A percentile compares a stretch with the other conserved stretches of the same genome.
Conservation (phyloP, 2,888 invertebrate genomes). For the Lithophane semibrunnea region DNA sequence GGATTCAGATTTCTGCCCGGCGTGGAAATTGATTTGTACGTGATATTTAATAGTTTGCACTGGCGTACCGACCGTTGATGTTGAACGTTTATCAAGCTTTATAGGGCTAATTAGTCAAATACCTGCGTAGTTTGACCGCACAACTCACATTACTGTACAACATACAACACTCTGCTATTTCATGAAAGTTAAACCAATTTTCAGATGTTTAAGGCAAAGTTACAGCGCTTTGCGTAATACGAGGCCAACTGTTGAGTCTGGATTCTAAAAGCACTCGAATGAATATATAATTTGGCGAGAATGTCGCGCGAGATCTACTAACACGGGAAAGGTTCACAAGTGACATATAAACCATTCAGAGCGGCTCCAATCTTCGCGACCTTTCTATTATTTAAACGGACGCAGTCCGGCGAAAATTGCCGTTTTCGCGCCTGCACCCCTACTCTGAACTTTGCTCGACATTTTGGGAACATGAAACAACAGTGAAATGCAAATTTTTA, state of each 20-base stretch:
- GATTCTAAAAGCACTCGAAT: slow-evolving; percentile 79
- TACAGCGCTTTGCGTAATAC: slow-evolving; percentile 62
- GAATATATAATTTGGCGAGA: slow-evolving; percentile 86
- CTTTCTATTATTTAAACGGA: slow-evolving; percentile 89
- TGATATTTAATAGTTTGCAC: slow-evolving; percentile 86
- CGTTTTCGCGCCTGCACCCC: slow-evolving; percentile 75
- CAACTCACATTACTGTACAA: slow-evolving; percentile 8
- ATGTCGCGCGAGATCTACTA: slow-evolving; percentile 84
- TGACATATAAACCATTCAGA: slow-evolving; percentile 89
- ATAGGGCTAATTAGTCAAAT: slow-evolving; percentile 59
- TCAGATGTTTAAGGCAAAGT: slow-evolving; percentile 37
- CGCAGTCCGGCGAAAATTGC: slow-evolving; percentile 85
- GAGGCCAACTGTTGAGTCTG: slow-evolving; percentile 77
- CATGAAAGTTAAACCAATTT: slow-evolving; percentile 22
- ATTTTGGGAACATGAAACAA: slow-evolving; percentile 16
- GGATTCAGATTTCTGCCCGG: slow-evolving; percentile 89
- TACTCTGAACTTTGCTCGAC: slow-evolving; percentile 69
- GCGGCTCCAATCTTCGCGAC: slow-evolving; percentile 88
- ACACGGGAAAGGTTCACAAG: slow-evolving; percentile 86
- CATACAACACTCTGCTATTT: slow-evolving; percentile 18
- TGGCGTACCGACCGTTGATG: slow-evolving; percentile 51
- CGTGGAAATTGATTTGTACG: slow-evolving; percentile 88
- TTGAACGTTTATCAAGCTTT: slow-evolving; percentile 56
- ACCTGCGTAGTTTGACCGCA: slow-evolving; percentile 23
- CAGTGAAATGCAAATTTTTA: neutral